Evolutionary conservation across 2,888 invertebrate species (phyloP).

Genomic region (Melieria crassipennis): DNA sequence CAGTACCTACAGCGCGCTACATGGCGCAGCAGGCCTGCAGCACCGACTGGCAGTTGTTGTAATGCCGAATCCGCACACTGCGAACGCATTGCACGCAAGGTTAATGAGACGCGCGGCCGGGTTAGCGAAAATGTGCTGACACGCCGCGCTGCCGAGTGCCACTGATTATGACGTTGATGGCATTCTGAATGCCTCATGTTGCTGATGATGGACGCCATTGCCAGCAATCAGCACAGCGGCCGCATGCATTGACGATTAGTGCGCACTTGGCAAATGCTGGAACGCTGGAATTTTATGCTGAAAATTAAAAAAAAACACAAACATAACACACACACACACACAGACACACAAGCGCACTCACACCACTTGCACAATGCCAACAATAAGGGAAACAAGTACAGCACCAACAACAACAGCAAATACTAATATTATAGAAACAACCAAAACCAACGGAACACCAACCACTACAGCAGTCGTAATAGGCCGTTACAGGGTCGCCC

Average conservation of each 20-base stretch:
- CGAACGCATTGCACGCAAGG: not conserved
- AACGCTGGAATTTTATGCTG: not conserved
- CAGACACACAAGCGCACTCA: not conserved
- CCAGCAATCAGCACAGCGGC: not conserved
- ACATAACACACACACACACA: not conserved
- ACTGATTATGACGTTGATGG: not conserved
- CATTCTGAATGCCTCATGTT: not conserved
- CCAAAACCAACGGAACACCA: too few relatives aligned
- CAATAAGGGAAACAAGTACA: too few relatives aligned
- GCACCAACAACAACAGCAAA: too few relatives aligned
- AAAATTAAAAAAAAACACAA: conserved; percentile 5
- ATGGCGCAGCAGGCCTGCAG: not conserved
- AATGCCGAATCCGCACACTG: not conserved
- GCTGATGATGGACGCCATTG: not conserved
- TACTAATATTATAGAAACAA: too few relatives aligned
- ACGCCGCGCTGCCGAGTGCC: not conserved
- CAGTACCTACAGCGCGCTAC: too few relatives aligned
- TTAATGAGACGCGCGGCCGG: not conserved
- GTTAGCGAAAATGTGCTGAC: not conserved
- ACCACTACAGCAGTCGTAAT: too few relatives aligned
- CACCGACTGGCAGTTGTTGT: not conserved
- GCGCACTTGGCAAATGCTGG: not conserved
- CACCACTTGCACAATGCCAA: not conserved
- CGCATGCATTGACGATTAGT: not conserved
- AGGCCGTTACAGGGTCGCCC: too few relatives aligned